Evolutionary conservation across 2,113 vertebrate genomes (phyloP), one percentile per base, ranked within the genome.

Genomic region (Cettia cetti): DNA sequence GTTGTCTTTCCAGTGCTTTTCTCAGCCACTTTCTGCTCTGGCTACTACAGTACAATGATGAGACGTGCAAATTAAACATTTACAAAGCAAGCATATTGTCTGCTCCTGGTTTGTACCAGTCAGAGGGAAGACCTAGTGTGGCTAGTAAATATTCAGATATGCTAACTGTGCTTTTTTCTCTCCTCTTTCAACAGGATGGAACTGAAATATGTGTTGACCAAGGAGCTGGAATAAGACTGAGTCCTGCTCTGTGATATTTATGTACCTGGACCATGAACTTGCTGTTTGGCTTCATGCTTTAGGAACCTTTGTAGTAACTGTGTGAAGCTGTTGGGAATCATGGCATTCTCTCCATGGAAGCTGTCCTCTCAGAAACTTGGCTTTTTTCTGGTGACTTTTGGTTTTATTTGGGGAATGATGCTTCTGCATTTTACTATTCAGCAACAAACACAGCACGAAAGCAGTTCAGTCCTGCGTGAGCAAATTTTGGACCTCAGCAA

Each of bases 371-470:
- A 99, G 98, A 99, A 99, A 97, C 98, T 99, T 15, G 99, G 99
- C 92, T 99, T 99, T 96, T 99, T 99, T 95, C 97, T 99, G 52
- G 99, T 99, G 97, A 99, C 99, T 98, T 99, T 99, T 61, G 99
- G 99, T 81, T 99, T 99, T 97, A 99, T 99, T 97, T 99, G 99
- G 99, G 99, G 99, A 69, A 99, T 99, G 99, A 99, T 99, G 99
- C 98, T 99, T 91, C 98, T 99, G 69, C 99, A 99, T 97, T 99
- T 99, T 96, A 99, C 99, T 94, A 99, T 99, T 96, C 99, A 99
- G 97, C 99, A 99, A 94, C 98, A 99, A 89, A 98, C 98, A 82
- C 99, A 99, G 89, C 99, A 99, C 0, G 99, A 99, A 97, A 99
- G 98, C 98, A 99, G 99, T 95, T 98, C 98, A 22, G 97, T 99